A percentile compares a stretch with the other conserved stretches of the same genome.
phyloP scores from a whole-genome alignment of 2,888 invertebrate genomes.

The Mechanitis mazaeus region DNA sequence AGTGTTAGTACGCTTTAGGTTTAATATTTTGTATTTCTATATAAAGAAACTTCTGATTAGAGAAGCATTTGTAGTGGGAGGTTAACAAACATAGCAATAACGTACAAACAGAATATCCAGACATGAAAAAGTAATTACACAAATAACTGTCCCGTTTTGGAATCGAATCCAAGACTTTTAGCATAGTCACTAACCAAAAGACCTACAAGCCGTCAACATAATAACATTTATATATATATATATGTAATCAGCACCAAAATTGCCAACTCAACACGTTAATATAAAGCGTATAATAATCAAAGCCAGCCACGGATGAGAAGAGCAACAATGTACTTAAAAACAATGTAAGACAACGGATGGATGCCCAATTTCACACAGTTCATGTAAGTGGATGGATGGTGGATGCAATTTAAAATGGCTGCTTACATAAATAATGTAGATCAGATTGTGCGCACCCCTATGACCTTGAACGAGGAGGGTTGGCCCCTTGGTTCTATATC shows the following conservation, averaged over 20 bases:
- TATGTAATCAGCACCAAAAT: conserved; percentile 7
- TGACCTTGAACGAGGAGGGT: conserved; percentile 59
- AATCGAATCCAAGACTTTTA: no score
- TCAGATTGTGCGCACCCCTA: conserved; percentile 47
- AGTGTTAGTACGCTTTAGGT: no score
- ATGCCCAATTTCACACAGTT: conserved; percentile 27
- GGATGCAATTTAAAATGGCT: conserved; percentile 35
- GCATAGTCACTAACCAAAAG: no score
- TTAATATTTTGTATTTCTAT: background rate
- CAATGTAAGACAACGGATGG: conserved; percentile 25
- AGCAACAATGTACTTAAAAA: conserved; percentile 16
- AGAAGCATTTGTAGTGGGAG: no score
- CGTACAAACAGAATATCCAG: no score
- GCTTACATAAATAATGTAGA: conserved; percentile 38
- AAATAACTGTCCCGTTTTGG: no score
- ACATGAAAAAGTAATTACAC: no score
- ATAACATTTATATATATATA: no score
- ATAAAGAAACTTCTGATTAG: no score
- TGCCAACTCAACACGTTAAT: conserved; percentile 7
- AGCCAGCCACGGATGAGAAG: conserved; percentile 2
- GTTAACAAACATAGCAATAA: no score
- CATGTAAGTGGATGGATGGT: conserved; percentile 24
- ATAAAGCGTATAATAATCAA: background rate
- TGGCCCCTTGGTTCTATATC: conserved; percentile 41
- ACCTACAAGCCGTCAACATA: no score